Percentiles rank a stretch among this genome's conserved stretches.
Evolutionary conservation across 2,113 vertebrate genomes (phyloP).

Genomic region (Pavo muticus): DNA sequence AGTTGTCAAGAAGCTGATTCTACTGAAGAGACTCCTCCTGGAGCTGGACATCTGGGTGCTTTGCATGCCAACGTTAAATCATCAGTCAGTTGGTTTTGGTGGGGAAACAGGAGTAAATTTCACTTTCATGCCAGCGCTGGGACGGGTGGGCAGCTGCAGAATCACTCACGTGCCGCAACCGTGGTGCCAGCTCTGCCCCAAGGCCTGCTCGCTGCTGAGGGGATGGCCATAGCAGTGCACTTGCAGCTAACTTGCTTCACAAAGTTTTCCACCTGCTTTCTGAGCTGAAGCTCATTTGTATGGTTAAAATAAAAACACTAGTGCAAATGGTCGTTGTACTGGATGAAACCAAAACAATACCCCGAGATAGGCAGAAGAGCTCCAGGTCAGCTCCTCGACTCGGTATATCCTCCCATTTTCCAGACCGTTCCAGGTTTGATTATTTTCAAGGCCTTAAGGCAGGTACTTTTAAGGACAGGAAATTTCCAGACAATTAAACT

Average conservation of each 20-base stretch:
- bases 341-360: not conserved
- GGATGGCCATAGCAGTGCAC: not conserved
- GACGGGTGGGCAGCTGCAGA: not conserved
- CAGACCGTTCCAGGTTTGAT: not conserved
- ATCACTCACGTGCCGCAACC: not conserved
- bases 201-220: fast-evolving
- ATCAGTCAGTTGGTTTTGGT: not conserved
- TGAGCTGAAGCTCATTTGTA: not conserved
- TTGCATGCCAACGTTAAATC: constrained; percentile 61
- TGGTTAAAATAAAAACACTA: too few relatives aligned
- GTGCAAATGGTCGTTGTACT: not conserved
- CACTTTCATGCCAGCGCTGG: not conserved
- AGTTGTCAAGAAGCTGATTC: constrained; percentile 64
- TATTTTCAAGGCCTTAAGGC: not conserved
- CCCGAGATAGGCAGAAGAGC: not conserved
- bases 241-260: not conserved
- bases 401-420: not conserved
- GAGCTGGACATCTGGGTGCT: constrained; percentile 72
- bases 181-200: not conserved
- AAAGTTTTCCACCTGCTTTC: not conserved
- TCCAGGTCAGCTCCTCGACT: not conserved
- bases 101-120: not conserved
- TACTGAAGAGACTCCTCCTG: constrained; percentile 68
- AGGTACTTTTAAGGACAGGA: not conserved
- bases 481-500: not conserved